Evolutionary conservation across 2,797 vertebrate genomes (phyloP).

Genomic region (Myoxocephalus aenaeus): DNA sequence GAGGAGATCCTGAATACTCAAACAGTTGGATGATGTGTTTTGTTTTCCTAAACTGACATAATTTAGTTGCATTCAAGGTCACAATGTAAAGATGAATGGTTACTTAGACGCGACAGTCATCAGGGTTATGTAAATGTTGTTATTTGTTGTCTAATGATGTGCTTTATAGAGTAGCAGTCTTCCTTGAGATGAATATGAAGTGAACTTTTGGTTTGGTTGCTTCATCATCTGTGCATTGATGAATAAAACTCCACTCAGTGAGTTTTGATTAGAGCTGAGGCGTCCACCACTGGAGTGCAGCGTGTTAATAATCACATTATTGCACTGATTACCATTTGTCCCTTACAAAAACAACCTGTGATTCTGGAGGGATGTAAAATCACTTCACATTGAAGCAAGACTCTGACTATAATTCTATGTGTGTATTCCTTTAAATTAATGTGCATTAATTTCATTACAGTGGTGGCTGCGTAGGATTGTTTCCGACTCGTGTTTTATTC

Average conservation of each 20-base stretch:
- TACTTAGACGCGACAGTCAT: conserved; percentile 1
- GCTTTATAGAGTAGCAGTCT: not conserved
- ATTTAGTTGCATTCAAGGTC: not conserved
- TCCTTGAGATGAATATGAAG: conserved; percentile 11
- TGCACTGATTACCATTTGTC: conserved; percentile 8
- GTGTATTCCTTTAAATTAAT: too few species aligned
- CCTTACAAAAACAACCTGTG: not conserved
- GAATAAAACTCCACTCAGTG: conserved; percentile 7
- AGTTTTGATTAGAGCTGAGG: not conserved
- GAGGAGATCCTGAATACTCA: conserved; percentile 23
- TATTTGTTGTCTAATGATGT: conserved; percentile 6
- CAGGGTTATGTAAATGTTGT: not conserved
- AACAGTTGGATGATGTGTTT: conserved; percentile 23
- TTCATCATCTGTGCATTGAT: conserved; percentile 6
- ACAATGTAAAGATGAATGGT: conserved; percentile 12
- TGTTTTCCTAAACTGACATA: conserved; percentile 16
- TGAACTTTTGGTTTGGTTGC: conserved; percentile 15
- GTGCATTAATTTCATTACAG: not conserved
- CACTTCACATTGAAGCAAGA: not conserved
- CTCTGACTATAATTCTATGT: too few species aligned
- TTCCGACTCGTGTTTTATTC: not conserved
- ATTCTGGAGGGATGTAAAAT: conserved; percentile 2
- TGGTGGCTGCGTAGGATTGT: not conserved
- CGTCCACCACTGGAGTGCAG: not conserved
- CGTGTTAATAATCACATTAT: conserved; percentile 5